A percentile compares a stretch with the other conserved stretches of the same genome.
Conservation (phyloP, 2,113 vertebrate species). For the Illadopsis cleaveri region DNA sequence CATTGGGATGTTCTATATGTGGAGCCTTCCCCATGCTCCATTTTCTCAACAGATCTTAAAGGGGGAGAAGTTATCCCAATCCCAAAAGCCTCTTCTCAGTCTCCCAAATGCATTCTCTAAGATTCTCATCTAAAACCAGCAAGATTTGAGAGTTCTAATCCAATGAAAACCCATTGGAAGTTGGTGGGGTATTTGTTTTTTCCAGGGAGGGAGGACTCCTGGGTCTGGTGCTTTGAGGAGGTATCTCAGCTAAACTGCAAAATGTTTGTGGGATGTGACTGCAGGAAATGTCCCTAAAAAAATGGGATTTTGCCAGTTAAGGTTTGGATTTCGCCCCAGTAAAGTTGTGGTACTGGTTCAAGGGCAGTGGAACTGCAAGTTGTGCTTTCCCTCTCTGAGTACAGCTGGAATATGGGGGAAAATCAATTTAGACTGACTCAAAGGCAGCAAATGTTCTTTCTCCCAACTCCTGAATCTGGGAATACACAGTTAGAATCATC, state of each 20-base stretch:
- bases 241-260: background rate
- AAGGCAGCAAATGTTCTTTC: background rate
- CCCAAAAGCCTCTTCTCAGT: background rate
- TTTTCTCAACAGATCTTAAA: background rate
- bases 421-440: background rate
- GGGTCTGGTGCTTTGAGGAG: background rate
- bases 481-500: background rate
- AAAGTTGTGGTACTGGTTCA: background rate
- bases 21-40: background rate
- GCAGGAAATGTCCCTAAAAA: background rate
- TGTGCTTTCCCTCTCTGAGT: background rate
- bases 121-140: background rate
- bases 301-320: background rate
- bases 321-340: background rate
- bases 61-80: background rate
- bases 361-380: background rate
- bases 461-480: background rate
- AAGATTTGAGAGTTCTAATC: background rate
- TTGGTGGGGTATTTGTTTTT: background rate
- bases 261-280: background rate
- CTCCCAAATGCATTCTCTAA: background rate
- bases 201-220: background rate
- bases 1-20: rapidly evolving
- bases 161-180: background rate
- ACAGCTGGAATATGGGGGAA: rapidly evolving